These are phyloP conservation scores for Sceloporus undulatus DNA, from an alignment of 2,113 vertebrate genomes.

Conservation along the genomic window DNA sequence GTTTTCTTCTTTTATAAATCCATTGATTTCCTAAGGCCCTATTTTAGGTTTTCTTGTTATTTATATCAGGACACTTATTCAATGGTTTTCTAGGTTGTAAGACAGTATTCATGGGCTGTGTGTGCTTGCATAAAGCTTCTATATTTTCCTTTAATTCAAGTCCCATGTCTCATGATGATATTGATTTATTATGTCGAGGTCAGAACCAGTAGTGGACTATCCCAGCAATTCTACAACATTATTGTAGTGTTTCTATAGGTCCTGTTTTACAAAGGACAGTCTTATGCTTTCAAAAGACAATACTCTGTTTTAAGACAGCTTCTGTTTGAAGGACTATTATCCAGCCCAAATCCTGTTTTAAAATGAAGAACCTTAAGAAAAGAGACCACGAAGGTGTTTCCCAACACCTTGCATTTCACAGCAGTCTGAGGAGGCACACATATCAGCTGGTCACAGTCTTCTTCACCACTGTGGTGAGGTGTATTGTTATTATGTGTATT, in stretches of 20 bases:
- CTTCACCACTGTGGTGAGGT: neutral
- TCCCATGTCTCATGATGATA: neutral
- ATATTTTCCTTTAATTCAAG: neutral
- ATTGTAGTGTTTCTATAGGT: neutral
- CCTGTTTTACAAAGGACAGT: neutral
- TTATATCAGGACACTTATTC: constrained; percentile 2
- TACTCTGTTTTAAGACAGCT: neutral
- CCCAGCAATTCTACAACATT: neutral
- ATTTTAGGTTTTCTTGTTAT: constrained; percentile 51
- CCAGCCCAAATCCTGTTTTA: neutral
- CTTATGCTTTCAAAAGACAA: neutral
- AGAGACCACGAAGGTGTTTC: neutral
- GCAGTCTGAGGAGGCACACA: neutral
- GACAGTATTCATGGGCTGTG: neutral
- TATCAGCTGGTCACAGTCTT: neutral
- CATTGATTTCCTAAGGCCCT: constrained; percentile 48
- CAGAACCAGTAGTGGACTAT: neutral
- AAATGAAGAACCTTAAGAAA: neutral
- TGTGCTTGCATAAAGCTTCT: constrained; percentile 4
- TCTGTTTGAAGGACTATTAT: neutral
- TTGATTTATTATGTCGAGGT: neutral
- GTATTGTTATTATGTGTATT: too few species aligned
- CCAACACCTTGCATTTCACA: neutral
- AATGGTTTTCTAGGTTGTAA: neutral
- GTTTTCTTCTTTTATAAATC: constrained; percentile 20